Conservation (phyloP, 2,888 invertebrate genomes). For the Yponomeuta evonymella region DNA sequence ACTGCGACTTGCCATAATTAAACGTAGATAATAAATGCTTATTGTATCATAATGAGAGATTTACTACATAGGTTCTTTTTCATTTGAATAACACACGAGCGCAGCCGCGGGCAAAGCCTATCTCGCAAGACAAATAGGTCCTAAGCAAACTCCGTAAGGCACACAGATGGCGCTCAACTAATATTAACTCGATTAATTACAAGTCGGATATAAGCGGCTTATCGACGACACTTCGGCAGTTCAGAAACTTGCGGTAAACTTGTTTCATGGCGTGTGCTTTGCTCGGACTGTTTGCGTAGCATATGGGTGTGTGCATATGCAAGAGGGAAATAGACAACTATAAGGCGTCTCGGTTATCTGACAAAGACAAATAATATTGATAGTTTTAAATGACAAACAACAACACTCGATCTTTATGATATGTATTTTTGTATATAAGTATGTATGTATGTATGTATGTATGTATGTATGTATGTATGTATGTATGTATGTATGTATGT, state of each 20-base stretch:
- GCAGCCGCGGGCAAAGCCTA: background rate
- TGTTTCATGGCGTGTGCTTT: background rate
- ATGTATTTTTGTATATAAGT: too few species aligned
- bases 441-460: too few species aligned
- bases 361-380: too few species aligned
- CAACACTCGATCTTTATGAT: too few species aligned
- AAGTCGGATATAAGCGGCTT: background rate
- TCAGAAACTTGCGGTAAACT: slow-evolving; percentile 1
- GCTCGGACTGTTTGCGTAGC: background rate
- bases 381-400: too few species aligned
- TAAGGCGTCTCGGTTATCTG: background rate
- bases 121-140: background rate
- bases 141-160: background rate
- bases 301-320: background rate
- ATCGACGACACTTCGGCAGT: background rate
- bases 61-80: too few species aligned
- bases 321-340: background rate
- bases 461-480: slow-evolving; percentile 3
- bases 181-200: slow-evolving; percentile 3
- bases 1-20: too few species aligned
- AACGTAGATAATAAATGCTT: too few species aligned
- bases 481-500: slow-evolving; percentile 7
- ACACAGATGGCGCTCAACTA: background rate
- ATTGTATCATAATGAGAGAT: too few species aligned
- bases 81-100: background rate